Evolutionary conservation across 2,797 vertebrate species (phyloP).

Genomic region (Propithecus deckenii): DNA sequence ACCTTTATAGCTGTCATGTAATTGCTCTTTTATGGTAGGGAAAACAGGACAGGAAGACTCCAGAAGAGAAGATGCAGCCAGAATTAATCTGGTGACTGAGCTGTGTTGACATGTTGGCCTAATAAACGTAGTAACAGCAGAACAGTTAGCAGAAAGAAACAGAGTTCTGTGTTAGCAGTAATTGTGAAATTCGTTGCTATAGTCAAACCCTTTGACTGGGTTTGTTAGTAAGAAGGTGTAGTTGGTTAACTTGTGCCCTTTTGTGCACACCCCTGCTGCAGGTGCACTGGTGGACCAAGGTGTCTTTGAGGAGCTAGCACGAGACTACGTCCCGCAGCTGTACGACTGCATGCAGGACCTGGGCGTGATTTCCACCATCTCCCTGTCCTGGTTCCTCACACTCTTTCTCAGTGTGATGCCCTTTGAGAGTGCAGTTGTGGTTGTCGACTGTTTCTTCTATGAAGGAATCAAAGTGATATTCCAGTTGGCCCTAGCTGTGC

Average conservation of each 20-base stretch:
- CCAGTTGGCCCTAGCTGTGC: conserved; percentile 95
- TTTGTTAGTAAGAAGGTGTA: neutral
- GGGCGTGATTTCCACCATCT: conserved; percentile 98
- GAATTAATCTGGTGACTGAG: neutral
- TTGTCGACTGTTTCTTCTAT: conserved; percentile 99
- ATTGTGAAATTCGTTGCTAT: rapidly evolving
- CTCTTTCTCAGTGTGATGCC: conserved; percentile 99
- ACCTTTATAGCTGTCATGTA: neutral
- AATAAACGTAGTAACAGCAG: neutral
- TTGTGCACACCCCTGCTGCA: conserved; percentile 67
- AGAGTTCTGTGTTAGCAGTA: neutral
- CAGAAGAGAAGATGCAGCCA: neutral
- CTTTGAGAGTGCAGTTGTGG: conserved; percentile 97
- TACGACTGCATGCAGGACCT: conserved; percentile 99
- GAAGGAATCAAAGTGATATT: conserved; percentile 99
- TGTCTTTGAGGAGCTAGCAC: conserved; percentile 96
- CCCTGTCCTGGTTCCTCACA: conserved; percentile 99
- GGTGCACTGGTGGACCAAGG: conserved; percentile 98
- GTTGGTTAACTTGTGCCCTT: neutral
- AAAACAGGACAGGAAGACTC: neutral
- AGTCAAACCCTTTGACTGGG: rapidly evolving
- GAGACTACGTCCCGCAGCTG: conserved; percentile 95
- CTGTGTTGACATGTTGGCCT: neutral
- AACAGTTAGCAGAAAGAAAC: neutral
- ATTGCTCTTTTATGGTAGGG: neutral